These are phyloP conservation scores for Emmelina monodactyla DNA, from an alignment of 2,888 invertebrate genomes.

Conservation along the genomic window DNA sequence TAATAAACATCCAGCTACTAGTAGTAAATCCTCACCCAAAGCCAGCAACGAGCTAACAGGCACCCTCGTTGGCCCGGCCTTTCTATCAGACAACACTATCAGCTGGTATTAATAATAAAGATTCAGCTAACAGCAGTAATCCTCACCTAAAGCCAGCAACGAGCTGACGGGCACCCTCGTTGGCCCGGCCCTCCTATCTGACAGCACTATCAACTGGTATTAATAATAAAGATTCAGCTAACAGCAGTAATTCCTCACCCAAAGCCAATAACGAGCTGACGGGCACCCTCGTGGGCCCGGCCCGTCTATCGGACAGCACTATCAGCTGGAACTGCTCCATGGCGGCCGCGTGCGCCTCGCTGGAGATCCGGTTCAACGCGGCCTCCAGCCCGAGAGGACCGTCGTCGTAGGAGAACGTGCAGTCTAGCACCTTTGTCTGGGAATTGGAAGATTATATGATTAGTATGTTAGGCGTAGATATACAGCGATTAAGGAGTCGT, in stretches of 20 bases:
- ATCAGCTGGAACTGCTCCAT: slow-evolving; percentile 81
- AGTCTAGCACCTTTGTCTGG: slow-evolving; percentile 82
- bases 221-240: too few relatives aligned
- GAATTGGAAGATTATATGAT: too few relatives aligned
- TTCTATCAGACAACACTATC: slow-evolving; percentile 85
- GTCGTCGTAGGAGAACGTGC: slow-evolving; percentile 81
- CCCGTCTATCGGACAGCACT: slow-evolving; percentile 82
- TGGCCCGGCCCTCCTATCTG: slow-evolving; percentile 76
- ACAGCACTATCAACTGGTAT: slow-evolving; percentile 88
- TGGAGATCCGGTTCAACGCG: slow-evolving; percentile 81
- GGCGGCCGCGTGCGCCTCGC: slow-evolving; percentile 84
- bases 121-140: too few relatives aligned
- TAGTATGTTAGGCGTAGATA: too few relatives aligned
- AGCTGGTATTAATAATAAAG: too few relatives aligned
- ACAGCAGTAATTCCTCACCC: too few relatives aligned
- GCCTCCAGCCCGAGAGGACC: slow-evolving; percentile 79
- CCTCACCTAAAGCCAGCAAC: slow-evolving; percentile 75
- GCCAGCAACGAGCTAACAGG: slow-evolving; percentile 86
- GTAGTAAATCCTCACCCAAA: slow-evolving; percentile 68
- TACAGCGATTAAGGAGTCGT: too few relatives aligned
- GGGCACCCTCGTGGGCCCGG: slow-evolving; percentile 71
- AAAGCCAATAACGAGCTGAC: slow-evolving; percentile 84
- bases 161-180: slow-evolving; percentile 79
- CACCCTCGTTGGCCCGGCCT: slow-evolving; percentile 68
- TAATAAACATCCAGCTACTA: too few relatives aligned